These are phyloP conservation scores for Ceratina calcarata DNA, from an alignment of 1,140 invertebrate genomes.

Conservation along the genomic window DNA sequence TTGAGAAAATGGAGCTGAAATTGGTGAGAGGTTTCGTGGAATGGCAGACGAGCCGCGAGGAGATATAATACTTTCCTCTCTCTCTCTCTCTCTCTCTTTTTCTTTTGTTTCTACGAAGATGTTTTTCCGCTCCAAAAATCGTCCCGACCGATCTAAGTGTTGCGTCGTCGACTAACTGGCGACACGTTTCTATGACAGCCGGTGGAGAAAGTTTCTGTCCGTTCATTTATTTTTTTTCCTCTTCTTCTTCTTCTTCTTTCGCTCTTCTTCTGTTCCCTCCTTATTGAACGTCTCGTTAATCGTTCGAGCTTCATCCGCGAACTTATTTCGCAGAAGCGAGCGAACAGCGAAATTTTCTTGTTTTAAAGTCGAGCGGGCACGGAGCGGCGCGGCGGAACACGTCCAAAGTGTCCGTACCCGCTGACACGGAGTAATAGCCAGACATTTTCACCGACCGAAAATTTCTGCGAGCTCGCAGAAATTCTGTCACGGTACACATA, in stretches of 20 bases:
- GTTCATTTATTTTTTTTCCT: conserved; percentile 2
- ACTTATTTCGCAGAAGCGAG: conserved; percentile 13
- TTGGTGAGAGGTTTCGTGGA: conserved; percentile 66
- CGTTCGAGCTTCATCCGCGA: conserved; percentile 6
- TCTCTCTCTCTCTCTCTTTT: background rate
- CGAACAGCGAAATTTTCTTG: background rate
- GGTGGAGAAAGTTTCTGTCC: conserved; percentile 31
- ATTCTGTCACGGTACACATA: background rate
- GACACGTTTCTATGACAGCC: conserved; percentile 4
- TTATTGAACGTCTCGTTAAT: conserved; percentile 22
- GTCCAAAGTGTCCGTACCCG: conserved; percentile 25
- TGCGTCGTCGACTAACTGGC: conserved; percentile 58
- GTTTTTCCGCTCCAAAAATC: conserved; percentile 69
- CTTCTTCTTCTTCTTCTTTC: background rate
- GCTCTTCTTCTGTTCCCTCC: background rate
- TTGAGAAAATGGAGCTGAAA: conserved; percentile 73
- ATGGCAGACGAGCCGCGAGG: conserved; percentile 49
- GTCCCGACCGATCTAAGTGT: conserved; percentile 55
- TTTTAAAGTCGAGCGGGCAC: conserved; percentile 2
- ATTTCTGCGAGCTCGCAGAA: conserved; percentile 12
- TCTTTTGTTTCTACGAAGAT: conserved; percentile 31
- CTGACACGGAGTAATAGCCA: conserved; percentile 23
- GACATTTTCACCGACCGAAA: conserved; percentile 10
- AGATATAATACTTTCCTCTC: conserved; percentile 43
- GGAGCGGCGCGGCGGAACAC: background rate